These are phyloP conservation scores for Polymixis flavicincta DNA, from an alignment of 2,888 invertebrate genomes.

Conservation along the genomic window DNA sequence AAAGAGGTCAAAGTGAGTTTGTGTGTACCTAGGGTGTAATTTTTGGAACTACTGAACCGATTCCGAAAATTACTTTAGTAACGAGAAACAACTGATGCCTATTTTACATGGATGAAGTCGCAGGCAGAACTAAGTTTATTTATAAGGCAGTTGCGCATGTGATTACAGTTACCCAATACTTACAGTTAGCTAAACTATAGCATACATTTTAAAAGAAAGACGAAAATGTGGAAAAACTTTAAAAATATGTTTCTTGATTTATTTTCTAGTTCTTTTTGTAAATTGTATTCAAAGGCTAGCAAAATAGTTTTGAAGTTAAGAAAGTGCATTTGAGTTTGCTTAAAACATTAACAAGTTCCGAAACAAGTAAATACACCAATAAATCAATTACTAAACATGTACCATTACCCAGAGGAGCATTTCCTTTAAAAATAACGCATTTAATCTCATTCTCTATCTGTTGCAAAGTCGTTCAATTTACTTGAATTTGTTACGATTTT, in stretches of 20 bases:
- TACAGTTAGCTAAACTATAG: neutral
- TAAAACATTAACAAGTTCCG: neutral
- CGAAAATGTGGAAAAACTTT: neutral
- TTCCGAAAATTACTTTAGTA: neutral
- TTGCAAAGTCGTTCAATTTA: too few species aligned
- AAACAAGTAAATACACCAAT: slow-evolving; percentile 38
- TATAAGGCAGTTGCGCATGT: neutral
- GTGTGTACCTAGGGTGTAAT: too few species aligned
- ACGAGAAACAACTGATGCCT: neutral
- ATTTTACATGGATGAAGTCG: too few species aligned
- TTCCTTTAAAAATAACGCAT: too few species aligned
- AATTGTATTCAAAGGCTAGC: neutral
- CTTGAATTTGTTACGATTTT: too few species aligned
- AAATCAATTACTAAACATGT: slow-evolving; percentile 50
- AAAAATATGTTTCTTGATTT: neutral
- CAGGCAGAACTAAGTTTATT: neutral
- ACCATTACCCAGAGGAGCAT: neutral
- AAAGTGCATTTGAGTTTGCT: neutral
- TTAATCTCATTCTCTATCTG: too few species aligned
- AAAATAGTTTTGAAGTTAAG: neutral
- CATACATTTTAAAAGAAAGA: neutral
- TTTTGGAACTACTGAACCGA: too few species aligned
- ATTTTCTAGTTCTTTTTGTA: neutral
- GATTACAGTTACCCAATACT: neutral
- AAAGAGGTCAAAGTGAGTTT: too few species aligned